Conservation (phyloP, 2,113 vertebrate genomes). For the Platysternon megacephalum region DNA sequence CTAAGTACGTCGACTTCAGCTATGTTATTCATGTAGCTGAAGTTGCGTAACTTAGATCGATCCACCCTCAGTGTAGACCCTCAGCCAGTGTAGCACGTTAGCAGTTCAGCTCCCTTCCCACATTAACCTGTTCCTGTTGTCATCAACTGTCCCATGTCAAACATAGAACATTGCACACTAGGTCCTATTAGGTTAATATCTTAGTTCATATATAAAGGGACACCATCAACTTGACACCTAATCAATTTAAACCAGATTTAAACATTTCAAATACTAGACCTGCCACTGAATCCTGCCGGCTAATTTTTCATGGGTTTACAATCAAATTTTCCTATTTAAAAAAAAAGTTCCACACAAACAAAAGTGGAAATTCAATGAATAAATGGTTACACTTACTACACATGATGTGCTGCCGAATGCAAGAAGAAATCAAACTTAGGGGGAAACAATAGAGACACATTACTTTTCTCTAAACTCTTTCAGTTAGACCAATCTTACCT, state of each 20-base stretch:
- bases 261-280: not conserved
- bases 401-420: not conserved
- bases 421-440: constrained; percentile 16
- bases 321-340: not conserved
- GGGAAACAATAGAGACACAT: not conserved
- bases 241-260: not conserved
- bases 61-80: no score
- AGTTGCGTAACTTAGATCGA: no score
- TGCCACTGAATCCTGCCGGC: not conserved
- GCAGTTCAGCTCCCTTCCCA: not conserved
- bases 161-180: not conserved
- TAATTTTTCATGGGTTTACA: not conserved
- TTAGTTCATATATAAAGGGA: not conserved
- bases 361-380: not conserved
- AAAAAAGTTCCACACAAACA: not conserved
- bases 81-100: not conserved
- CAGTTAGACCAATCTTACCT: not conserved
- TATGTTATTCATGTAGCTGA: no score
- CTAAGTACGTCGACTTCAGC: no score
- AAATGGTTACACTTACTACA: constrained; percentile 22
- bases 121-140: not conserved
- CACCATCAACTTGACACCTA: not conserved
- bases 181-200: not conserved
- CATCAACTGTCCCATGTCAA: not conserved
- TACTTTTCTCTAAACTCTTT: not conserved